Base-by-base conservation (phyloP, 2,888 invertebrate genomes). In the Chrysopilus asiliformis region DNA sequence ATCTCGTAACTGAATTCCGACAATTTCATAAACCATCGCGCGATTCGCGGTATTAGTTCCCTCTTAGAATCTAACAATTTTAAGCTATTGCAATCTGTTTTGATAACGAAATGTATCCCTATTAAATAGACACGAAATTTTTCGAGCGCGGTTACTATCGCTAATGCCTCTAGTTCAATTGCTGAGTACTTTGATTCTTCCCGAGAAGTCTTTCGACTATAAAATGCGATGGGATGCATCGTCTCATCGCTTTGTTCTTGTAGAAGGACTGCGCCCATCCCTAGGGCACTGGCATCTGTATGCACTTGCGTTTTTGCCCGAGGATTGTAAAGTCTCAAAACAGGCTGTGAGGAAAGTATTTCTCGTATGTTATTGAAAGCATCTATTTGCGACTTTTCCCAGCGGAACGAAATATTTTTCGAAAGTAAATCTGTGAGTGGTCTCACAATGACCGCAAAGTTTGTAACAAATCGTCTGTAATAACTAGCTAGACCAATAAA, bases 91-190 rank as follows among this genome's bases (percentile, higher is more conserved):
- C 30, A 30, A 13, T 30, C 30, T 6, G 14, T 30, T 12, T 17
- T n/a, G 14, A 30, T 30, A 3, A 30, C 2, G 17, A 30, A 30
- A n/a, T 15, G 30, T 30, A 15, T 30, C 17, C 30, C 30, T 16
- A 13, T 13, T 13, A 30, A 30, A 30, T 30, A 30, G n/a, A 30
- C 14, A 16, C 30, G 15, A 30, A 30, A 13, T 13, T 29, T 29
- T 6, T 29, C 29, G 4, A 26, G 13, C 13, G 17, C 6, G 6
- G 4, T 4, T 17, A 40, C 29, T 6, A 42, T 29, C 7, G 40
- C 40, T 2, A 40, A 17, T 13, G 39, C 39, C 13, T 39, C 42
- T 9, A 43, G 13, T 19, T 43, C 40, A 16, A 39, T 39, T 4
- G 38, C 34, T 7, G 34, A 26, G 14, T 36, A 38, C 15, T 26